Evolutionary conservation across 2,113 vertebrate genomes (phyloP).

Genomic region (Meles meles): DNA sequence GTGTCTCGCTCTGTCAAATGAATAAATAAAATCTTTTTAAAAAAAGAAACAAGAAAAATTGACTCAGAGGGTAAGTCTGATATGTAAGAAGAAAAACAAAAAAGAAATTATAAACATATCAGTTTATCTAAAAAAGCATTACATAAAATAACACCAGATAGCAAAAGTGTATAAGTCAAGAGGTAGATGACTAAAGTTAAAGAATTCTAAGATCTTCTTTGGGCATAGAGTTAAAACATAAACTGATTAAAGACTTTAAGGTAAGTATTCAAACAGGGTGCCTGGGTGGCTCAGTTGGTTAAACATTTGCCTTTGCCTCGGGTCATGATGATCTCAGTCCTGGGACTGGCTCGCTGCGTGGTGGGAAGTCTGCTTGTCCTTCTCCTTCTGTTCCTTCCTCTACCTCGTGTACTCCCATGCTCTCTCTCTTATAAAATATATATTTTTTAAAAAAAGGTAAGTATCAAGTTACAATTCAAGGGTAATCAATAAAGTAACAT

Average conservation of each 20-base stretch:
- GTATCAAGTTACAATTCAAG: background rate
- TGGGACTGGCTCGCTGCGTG: background rate
- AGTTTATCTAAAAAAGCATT: background rate
- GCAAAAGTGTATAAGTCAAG: background rate
- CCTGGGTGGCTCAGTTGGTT: background rate
- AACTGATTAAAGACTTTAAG: background rate
- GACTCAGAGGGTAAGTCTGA: background rate
- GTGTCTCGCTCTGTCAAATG: background rate
- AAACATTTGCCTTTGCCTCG: background rate
- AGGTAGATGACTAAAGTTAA: background rate
- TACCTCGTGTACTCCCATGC: background rate
- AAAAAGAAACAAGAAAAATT: background rate
- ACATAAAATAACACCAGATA: background rate
- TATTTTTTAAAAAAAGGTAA: background rate
- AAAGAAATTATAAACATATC: background rate
- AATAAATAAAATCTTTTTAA: too few species aligned
- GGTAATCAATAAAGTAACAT: background rate
- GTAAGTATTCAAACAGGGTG: background rate
- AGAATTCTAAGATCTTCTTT: background rate
- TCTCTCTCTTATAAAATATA: background rate
- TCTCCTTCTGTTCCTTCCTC: background rate
- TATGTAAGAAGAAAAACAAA: background rate
- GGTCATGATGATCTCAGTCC: background rate
- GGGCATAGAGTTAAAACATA: background rate
- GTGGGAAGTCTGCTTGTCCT: background rate